These are phyloP conservation scores for Hermaeophaga mercurialis DNA, from an alignment of 2,888 invertebrate genomes.

Conservation along the genomic window DNA sequence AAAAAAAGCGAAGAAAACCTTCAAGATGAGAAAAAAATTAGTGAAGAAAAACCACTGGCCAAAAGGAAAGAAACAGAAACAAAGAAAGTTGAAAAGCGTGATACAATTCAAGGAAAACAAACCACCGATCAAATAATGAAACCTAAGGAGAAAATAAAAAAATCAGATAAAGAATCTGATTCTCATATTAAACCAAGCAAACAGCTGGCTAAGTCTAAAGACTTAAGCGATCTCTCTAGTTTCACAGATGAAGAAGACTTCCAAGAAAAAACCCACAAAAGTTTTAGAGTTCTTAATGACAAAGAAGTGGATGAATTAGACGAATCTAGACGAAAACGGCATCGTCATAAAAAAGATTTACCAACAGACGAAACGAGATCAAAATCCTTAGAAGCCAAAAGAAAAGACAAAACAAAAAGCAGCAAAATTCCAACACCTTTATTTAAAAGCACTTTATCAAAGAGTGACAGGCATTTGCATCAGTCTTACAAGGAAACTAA, in stretches of 20 bases:
- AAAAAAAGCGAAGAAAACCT: too few relatives aligned
- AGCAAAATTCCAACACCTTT: constrained; percentile 52
- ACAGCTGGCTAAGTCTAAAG: not conserved
- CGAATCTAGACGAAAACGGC: constrained; percentile 30
- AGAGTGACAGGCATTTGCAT: constrained; percentile 51
- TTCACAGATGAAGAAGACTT: constrained; percentile 38
- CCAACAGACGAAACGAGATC: constrained; percentile 38
- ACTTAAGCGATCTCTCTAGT: constrained; percentile 31
- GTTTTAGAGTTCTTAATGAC: constrained; percentile 53
- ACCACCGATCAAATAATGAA: not conserved
- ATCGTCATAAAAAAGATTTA: constrained; percentile 25
- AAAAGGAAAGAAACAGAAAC: constrained; percentile 23
- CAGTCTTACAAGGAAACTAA: constrained; percentile 24
- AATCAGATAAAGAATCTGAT: constrained; percentile 1
- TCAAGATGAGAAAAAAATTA: too few relatives aligned
- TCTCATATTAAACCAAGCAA: constrained; percentile 3
- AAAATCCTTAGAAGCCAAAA: constrained; percentile 47
- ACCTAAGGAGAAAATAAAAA: not conserved
- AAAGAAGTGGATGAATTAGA: constrained; percentile 40
- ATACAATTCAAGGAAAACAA: constrained; percentile 5
- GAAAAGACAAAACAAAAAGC: constrained; percentile 32
- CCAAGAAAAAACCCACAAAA: constrained; percentile 47
- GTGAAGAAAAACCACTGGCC: too few relatives aligned
- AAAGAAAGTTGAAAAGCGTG: constrained; percentile 18
- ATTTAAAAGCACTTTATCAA: constrained; percentile 45